Evolutionary conservation across 2,113 vertebrate species (phyloP).

Genomic region (Ciconia boyciana): DNA sequence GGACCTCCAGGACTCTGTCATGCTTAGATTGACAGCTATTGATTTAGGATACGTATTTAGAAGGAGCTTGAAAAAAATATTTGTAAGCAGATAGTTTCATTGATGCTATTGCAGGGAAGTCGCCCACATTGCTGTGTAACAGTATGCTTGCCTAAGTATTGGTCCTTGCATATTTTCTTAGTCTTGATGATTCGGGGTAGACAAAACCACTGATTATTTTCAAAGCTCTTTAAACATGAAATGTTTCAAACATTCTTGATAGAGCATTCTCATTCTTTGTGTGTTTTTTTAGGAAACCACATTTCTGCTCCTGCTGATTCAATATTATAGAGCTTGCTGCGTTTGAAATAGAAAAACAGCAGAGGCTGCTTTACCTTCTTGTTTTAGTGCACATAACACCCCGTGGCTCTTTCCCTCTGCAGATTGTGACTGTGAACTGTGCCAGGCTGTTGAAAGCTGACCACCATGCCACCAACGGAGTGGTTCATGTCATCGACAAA

Average conservation of each 20-base stretch:
- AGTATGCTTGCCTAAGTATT: neutral
- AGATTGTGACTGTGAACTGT: conserved; percentile 97
- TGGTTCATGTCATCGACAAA: conserved; percentile 94
- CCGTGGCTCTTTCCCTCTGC: neutral
- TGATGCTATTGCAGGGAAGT: neutral
- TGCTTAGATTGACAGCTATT: neutral
- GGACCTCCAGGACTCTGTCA: neutral
- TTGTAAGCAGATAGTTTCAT: neutral
- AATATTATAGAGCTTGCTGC: rapidly evolving
- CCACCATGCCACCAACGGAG: conserved; percentile 94
- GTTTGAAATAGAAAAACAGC: neutral
- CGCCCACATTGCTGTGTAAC: rapidly evolving
- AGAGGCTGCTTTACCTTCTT: neutral
- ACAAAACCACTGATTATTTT: neutral
- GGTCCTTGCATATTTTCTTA: neutral
- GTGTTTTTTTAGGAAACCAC: neutral
- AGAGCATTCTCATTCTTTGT: neutral
- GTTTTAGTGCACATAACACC: neutral
- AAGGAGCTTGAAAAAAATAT: neutral
- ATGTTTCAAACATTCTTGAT: neutral
- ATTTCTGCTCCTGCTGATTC: neutral
- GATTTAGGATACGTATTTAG: neutral
- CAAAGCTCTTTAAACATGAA: neutral
- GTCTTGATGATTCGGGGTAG: neutral
- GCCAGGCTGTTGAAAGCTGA: conserved; percentile 94